phyloP scores from a whole-genome alignment of 2,797 vertebrate species.

The Mastacembelus armatus region DNA sequence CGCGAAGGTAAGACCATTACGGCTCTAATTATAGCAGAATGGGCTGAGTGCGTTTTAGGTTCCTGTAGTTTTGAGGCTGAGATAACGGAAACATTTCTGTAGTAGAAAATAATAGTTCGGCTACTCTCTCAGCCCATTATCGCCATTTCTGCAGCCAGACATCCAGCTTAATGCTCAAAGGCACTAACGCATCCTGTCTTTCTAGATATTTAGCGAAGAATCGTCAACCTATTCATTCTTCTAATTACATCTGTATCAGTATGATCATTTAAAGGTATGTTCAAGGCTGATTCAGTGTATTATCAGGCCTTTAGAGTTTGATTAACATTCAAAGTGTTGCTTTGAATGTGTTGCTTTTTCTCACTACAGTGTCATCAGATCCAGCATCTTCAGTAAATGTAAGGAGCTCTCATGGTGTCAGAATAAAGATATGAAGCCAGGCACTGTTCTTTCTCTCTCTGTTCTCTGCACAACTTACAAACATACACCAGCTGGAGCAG shows the following conservation, averaged over 20 bases:
- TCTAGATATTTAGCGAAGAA: not conserved
- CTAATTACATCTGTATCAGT: not conserved
- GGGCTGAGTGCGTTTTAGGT: conserved; percentile 12
- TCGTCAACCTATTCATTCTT: not conserved
- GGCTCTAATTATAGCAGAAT: not conserved
- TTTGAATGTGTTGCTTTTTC: not conserved
- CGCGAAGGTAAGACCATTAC: conserved; percentile 60
- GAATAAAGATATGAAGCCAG: not conserved
- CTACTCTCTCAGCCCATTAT: conserved; percentile 49
- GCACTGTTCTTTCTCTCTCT: not conserved
- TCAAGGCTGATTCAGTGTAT: not conserved
- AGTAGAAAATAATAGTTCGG: conserved; percentile 64
- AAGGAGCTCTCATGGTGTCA: not conserved
- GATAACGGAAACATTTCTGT: conserved; percentile 73
- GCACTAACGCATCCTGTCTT: not conserved
- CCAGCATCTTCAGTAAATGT: conserved; percentile 9
- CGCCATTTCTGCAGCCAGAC: conserved; percentile 65
- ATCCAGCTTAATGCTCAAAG: too few species aligned
- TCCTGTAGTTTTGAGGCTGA: conserved; percentile 31
- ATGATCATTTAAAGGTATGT: not conserved
- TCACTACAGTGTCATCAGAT: not conserved
- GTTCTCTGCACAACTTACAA: not conserved
- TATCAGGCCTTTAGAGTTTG: not conserved
- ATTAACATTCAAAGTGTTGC: not conserved
- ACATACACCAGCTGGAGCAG: conserved; percentile 5